Base-by-base conservation (phyloP, 2,888 invertebrate genomes). In the Rambutsinella grinnellia region DNA sequence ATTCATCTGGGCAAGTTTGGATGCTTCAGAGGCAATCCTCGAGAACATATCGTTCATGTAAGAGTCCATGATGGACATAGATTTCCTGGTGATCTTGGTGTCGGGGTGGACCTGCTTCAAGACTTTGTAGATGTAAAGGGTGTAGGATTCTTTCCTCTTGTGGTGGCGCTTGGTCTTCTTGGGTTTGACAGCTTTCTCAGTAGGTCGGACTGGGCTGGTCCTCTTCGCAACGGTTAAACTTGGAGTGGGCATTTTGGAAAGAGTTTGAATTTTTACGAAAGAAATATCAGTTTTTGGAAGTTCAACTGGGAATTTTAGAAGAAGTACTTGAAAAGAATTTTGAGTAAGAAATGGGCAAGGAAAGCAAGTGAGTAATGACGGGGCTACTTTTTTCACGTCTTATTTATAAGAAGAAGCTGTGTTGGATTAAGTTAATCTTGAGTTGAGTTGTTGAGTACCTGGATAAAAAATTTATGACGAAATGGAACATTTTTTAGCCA, bases 161-260 rank as follows among this genome's bases (percentile, higher is more conserved):
- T 89, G 88, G 82, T 89, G 89, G 5, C 90, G 90, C 61, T 65
- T 65, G 81, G 88, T 90, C 79, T 87, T 87, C 82, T 89, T 89
- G 15, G 89, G 89, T 82, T 90, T 90, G 28, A 53, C 67, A 23
- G 71, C 61, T 56, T 77, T 77, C 66, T 77, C n/a, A n/a, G n/a
- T n/a, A n/a, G n/a, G n/a, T n/a, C n/a, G n/a, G n/a, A n/a, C n/a
- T n/a, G n/a, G n/a, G n/a, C n/a, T 77, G n/a, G 60, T 54, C 5
- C 60, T 68, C 47, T 77, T 76, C 54, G 70, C 69, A 26, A 65
- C 61, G 19, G 61, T 28, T 28, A 70, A 70, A 15, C 65, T 65
- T 70, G 76, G 75, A 67, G 62, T 75, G 19, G n/a, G 58, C 51
- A 47, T 17, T 1, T 23, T 10, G 1, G 19, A 58, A 5, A 21